phyloP scores from a whole-genome alignment of 2,113 vertebrate species.

The Seriola dumerili region DNA sequence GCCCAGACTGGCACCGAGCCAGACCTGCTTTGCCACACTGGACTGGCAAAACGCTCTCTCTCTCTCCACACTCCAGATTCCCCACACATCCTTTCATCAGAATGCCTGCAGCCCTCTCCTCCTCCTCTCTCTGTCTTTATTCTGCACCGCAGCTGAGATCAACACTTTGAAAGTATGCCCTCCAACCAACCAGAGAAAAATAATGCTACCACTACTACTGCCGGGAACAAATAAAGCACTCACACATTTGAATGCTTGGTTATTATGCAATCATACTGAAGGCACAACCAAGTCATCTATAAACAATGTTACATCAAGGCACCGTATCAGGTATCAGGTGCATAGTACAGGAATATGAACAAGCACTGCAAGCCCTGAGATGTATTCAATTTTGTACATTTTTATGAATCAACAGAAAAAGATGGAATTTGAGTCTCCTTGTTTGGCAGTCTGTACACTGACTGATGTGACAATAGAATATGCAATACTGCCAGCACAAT shows the following conservation, averaged over 20 bases:
- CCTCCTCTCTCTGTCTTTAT: constrained; percentile 70
- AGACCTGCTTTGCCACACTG: constrained; percentile 73
- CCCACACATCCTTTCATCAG: constrained; percentile 75
- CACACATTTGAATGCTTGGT: constrained; percentile 76
- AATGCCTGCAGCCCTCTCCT: constrained; percentile 69
- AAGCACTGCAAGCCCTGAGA: constrained; percentile 30
- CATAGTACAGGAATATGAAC: constrained; percentile 35
- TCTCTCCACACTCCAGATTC: constrained; percentile 72
- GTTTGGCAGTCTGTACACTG: constrained; percentile 41
- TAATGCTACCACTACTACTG: constrained; percentile 66
- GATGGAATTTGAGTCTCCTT: constrained; percentile 40
- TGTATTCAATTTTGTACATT: constrained; percentile 44
- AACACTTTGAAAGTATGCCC: constrained; percentile 81
- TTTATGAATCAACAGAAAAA: constrained; percentile 67
- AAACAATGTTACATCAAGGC: constrained; percentile 73
- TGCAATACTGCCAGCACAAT: constrained; percentile 8
- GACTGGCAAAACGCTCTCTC: constrained; percentile 70
- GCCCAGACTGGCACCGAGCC: constrained; percentile 79
- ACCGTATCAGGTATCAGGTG: constrained; percentile 64
- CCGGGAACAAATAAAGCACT: constrained; percentile 77
- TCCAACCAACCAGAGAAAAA: constrained; percentile 75
- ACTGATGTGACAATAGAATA: constrained; percentile 46
- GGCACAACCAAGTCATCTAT: constrained; percentile 67
- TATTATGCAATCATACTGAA: constrained; percentile 80
- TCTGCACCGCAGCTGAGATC: constrained; percentile 80